Percentiles rank a stretch among this genome's conserved stretches.
Conservation (phyloP, 2,888 invertebrate species). For the Caenorhabditis panamensis region DNA sequence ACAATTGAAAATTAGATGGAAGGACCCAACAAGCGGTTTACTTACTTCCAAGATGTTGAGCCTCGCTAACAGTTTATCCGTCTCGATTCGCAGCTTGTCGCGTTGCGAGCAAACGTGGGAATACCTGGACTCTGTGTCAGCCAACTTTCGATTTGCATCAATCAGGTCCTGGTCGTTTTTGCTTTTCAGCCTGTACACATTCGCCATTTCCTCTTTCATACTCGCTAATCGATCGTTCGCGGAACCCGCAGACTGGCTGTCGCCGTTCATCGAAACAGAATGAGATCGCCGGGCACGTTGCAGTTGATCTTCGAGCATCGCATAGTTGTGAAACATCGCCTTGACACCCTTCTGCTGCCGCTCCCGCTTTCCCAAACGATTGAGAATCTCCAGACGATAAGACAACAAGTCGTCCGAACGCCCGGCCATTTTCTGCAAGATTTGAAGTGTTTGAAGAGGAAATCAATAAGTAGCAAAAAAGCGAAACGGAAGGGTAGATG, state of each 20-base stretch:
- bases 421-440: constrained; percentile 37
- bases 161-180: constrained; percentile 74
- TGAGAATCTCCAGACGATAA: constrained; percentile 38
- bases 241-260: constrained; percentile 10
- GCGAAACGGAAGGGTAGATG: neutral
- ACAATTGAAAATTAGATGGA: too few species aligned
- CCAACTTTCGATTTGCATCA: constrained; percentile 55
- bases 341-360: constrained; percentile 27
- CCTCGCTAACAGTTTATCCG: constrained; percentile 18
- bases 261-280: constrained; percentile 24
- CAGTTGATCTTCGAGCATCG: constrained; percentile 39
- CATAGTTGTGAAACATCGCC: constrained; percentile 44
- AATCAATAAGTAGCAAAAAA: constrained; percentile 1
- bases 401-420: neutral
- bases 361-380: constrained; percentile 37
- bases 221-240: constrained; percentile 48
- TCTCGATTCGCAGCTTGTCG: constrained; percentile 27
- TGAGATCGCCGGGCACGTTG: constrained; percentile 7
- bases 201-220: constrained; percentile 68
- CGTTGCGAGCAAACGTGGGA: constrained; percentile 25
- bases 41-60: constrained; percentile 33
- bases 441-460: neutral
- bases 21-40: too few species aligned
- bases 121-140: constrained; percentile 45
- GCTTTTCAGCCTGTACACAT: constrained; percentile 72